phyloP scores from a whole-genome alignment of 1,140 invertebrate species.

The Zaprionus davidi region DNA sequence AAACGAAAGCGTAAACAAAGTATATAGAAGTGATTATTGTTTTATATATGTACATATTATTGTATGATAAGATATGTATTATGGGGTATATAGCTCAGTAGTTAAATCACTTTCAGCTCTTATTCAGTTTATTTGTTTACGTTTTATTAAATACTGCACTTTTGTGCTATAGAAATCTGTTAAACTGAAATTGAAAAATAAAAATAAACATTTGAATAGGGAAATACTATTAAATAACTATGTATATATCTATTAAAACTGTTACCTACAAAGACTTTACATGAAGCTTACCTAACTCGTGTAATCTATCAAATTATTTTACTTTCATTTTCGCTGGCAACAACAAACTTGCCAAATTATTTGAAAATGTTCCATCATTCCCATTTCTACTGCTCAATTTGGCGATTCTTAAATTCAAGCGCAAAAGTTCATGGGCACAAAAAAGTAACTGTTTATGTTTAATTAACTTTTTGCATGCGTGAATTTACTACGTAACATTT shows the following conservation, averaged over 20 bases:
- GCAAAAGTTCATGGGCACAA: neutral
- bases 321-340: neutral
- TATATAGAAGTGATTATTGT: neutral
- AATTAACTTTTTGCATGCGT: slow-evolving; percentile 46
- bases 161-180: neutral
- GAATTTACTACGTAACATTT: slow-evolving; percentile 7
- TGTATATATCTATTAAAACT: no score
- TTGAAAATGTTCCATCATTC: neutral
- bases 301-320: no score
- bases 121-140: neutral
- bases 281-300: no score
- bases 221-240: no score
- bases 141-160: neutral
- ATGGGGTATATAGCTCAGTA: neutral
- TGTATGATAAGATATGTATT: neutral
- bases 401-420: neutral
- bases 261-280: no score
- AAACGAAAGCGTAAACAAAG: slow-evolving; percentile 20
- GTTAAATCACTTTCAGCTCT: neutral
- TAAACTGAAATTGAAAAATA: no score
- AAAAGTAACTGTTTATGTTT: slow-evolving; percentile 42
- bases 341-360: neutral
- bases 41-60: neutral
- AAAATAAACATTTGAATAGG: no score
- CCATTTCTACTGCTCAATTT: neutral